Base-by-base conservation (phyloP, 2,888 invertebrate genomes). In the Noctua comes region DNA sequence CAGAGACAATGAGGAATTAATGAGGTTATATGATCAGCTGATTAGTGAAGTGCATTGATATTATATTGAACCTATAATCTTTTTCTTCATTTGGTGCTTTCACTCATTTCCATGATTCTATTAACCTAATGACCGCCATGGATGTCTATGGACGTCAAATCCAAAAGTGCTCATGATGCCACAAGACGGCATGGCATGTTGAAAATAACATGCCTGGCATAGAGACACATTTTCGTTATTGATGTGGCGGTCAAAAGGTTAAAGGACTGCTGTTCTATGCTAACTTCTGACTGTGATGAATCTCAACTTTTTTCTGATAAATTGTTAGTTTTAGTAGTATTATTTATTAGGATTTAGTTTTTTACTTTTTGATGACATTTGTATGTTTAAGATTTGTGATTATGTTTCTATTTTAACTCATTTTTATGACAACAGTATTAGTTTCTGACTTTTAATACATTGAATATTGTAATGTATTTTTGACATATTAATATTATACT, bases 1-100 rank as follows among this genome's bases (percentile, higher is more conserved):
- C 0, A 98, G 98, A 93, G 99, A 99, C 93, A 99, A 99, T 94
- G 97, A 98, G 87, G 99, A 99, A 94, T 96, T 99, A 87, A 98
- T 99, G 71, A 98, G 98, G 94, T 98, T 99, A 92, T 98, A 99
- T 97, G 99, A 99, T 97, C 99, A 99, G 96, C 97, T 99, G 68
- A 99, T 99, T 91, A 97, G 97, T 90, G 95, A 95, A 90, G 96
- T 96, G 57, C 95, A 93, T 86, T 95, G 88, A 87, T 74, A 65
- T 57, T 75, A 57, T 57, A 46, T 68, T 78, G 31, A 46, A 66
- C 82, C 48, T 62, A 7, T 64, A 89, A 54, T 64, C 40, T 70
- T 66, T 79, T 48, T 68, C n/a, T 85, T 68, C 43, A 27, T 69
- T 80, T 83, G 88, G 87, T 89, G 88, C 87, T 89, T 85, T 83